Percentiles rank a stretch among this genome's conserved stretches.
These are phyloP conservation scores for Montipora foliosa DNA, from an alignment of 64 coral and sea anemone species.

Conservation along the genomic window DNA sequence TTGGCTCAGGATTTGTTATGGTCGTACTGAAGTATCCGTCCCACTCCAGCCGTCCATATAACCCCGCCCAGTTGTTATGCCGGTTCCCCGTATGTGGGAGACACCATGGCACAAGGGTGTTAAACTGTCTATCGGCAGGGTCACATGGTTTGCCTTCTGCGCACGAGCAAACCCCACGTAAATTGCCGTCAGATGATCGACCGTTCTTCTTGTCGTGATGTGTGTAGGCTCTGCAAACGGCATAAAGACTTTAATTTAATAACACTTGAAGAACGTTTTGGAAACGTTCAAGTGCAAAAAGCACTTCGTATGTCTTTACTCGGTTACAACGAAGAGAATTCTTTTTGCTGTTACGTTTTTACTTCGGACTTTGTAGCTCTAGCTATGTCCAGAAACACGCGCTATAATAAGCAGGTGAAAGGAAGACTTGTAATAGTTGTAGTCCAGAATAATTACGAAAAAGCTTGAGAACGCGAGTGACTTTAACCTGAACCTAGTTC, in stretches of 20 bases:
- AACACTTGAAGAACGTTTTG: too few species aligned
- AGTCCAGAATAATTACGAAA: too few species aligned
- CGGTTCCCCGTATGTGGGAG: conserved; percentile 97
- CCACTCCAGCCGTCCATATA: conserved; percentile 97
- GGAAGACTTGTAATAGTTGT: too few species aligned
- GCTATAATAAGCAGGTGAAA: too few species aligned
- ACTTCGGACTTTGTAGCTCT: too few species aligned
- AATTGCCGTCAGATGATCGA: conserved; percentile 63
- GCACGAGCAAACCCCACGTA: conserved; percentile 96
- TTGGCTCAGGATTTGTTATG: conserved; percentile 97
- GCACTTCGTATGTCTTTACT: too few species aligned
- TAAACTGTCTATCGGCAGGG: conserved; percentile 90
- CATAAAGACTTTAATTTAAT: too few species aligned
- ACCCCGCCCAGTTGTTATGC: conserved; percentile 97
- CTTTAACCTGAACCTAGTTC: too few species aligned
- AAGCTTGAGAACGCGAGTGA: too few species aligned
- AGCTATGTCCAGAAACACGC: too few species aligned
- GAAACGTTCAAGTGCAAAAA: background rate
- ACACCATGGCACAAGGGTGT: conserved; percentile 96
- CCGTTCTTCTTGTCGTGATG: conserved; percentile 97
- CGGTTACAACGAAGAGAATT: too few species aligned
- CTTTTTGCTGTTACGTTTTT: too few species aligned
- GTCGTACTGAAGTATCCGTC: conserved; percentile 98
- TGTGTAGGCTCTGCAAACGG: conserved; percentile 74
- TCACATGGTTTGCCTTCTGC: conserved; percentile 87